Evolutionary conservation across 2,888 invertebrate genomes (phyloP).

Genomic region (Heteropelma amictum): DNA sequence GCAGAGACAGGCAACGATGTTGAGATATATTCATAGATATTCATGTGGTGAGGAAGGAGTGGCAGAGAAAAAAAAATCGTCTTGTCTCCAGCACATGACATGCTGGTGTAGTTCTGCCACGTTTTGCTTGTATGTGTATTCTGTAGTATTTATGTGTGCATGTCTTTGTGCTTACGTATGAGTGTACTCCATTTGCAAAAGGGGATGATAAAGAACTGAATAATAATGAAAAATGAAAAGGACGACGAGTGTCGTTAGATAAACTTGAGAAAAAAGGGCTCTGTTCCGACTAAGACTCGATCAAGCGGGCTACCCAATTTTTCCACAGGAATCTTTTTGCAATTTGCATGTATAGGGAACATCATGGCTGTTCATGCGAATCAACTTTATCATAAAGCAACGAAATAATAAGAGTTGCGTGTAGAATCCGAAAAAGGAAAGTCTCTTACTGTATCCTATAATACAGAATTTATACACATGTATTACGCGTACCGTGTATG

Average conservation of each 20-base stretch:
- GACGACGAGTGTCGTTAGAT: conserved; percentile 35
- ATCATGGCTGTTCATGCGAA: not conserved
- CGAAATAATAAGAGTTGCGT: conserved; percentile 39
- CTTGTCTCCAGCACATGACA: conserved; percentile 18
- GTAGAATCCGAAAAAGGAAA: conserved; percentile 37
- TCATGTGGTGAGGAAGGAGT: not conserved
- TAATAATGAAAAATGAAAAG: conserved; percentile 45
- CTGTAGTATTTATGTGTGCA: too few relatives aligned
- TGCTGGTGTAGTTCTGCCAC: too few relatives aligned
- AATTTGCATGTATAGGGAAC: conserved; percentile 26
- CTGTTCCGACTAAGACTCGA: conserved; percentile 16
- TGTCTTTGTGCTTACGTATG: not conserved
- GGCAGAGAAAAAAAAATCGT: too few relatives aligned
- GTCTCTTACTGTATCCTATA: too few relatives aligned
- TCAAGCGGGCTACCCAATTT: conserved; percentile 43
- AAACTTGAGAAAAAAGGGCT: conserved; percentile 11
- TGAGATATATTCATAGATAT: not conserved
- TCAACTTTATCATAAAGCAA: conserved; percentile 29
- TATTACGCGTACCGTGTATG: not conserved
- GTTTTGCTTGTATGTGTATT: too few relatives aligned
- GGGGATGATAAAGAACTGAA: conserved; percentile 30
- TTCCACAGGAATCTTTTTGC: conserved; percentile 22
- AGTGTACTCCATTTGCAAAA: not conserved
- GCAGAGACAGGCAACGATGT: not conserved
- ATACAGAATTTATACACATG: too few relatives aligned